Evolutionary conservation across 2,113 vertebrate genomes (phyloP).

Genomic region (Argyrosomus japonicus): DNA sequence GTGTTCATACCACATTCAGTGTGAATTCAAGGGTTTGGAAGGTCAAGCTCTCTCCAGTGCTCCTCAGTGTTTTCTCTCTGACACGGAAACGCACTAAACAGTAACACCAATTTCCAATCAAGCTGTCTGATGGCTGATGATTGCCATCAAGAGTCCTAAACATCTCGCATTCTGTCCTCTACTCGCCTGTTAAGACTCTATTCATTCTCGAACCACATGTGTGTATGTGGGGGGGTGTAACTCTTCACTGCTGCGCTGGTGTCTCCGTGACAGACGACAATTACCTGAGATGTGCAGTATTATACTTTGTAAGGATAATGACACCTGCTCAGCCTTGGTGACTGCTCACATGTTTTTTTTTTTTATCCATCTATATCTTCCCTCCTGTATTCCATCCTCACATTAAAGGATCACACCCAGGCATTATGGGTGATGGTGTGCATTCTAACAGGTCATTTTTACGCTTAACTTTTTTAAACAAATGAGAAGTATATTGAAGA

Average conservation of each 20-base stretch:
- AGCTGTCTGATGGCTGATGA: slow-evolving; percentile 33
- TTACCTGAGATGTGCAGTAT: not conserved
- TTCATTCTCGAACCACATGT: not conserved
- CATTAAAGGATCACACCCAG: not conserved
- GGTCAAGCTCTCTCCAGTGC: slow-evolving; percentile 42
- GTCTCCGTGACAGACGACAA: not conserved
- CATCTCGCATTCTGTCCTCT: slow-evolving; percentile 11
- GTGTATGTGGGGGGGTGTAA: no score
- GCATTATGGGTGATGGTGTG: not conserved
- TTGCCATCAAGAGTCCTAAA: slow-evolving; percentile 47
- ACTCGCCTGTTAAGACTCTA: not conserved
- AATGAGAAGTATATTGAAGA: no score
- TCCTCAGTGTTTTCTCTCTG: slow-evolving; percentile 35
- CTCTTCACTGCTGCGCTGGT: not conserved
- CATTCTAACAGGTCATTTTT: no score
- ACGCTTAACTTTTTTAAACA: no score
- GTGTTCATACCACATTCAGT: not conserved
- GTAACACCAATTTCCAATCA: slow-evolving; percentile 49
- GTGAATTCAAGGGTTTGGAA: slow-evolving; percentile 12
- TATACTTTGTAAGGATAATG: not conserved
- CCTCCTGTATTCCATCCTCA: not conserved
- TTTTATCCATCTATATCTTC: not conserved
- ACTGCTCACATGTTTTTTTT: not conserved
- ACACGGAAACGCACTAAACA: slow-evolving; percentile 26
- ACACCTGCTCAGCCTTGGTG: not conserved